phyloP scores from a whole-genome alignment of 2,113 vertebrate species.

The Oncorhynchus masou region DNA sequence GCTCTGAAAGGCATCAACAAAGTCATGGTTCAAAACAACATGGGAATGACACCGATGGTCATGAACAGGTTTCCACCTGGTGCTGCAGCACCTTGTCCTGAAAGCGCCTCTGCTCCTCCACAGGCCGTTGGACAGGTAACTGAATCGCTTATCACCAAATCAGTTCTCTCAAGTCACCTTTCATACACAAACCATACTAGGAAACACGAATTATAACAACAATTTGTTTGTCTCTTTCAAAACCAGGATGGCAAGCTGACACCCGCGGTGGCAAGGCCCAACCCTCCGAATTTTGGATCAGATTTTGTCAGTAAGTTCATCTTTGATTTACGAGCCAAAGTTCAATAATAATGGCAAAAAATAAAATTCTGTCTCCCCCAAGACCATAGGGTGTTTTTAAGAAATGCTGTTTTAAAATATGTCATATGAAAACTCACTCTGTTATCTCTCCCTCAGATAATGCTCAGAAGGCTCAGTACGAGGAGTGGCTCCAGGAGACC shows the following conservation, averaged over 20 bases:
- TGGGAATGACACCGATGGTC: slow-evolving; percentile 90
- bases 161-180: background rate
- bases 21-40: slow-evolving; percentile 95
- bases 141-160: background rate
- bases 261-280: slow-evolving; percentile 88
- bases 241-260: slow-evolving; percentile 89
- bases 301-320: slow-evolving; percentile 77
- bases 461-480: slow-evolving; percentile 91
- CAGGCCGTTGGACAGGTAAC: slow-evolving; percentile 85
- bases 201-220: background rate
- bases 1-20: slow-evolving; percentile 98
- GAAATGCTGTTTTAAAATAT: background rate
- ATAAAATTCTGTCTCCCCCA: too few species aligned
- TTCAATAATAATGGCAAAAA: too few species aligned
- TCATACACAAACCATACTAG: background rate
- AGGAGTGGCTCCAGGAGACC: slow-evolving; percentile 98
- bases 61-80: slow-evolving; percentile 91
- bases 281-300: slow-evolving; percentile 94
- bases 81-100: slow-evolving; percentile 70
- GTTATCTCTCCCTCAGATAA: slow-evolving; percentile 78
- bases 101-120: slow-evolving; percentile 79
- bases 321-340: too few species aligned
- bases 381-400: background rate
- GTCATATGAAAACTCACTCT: background rate
- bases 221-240: background rate